Conservation (phyloP, 2,888 invertebrate species). For the Luperina nickerlii region DNA sequence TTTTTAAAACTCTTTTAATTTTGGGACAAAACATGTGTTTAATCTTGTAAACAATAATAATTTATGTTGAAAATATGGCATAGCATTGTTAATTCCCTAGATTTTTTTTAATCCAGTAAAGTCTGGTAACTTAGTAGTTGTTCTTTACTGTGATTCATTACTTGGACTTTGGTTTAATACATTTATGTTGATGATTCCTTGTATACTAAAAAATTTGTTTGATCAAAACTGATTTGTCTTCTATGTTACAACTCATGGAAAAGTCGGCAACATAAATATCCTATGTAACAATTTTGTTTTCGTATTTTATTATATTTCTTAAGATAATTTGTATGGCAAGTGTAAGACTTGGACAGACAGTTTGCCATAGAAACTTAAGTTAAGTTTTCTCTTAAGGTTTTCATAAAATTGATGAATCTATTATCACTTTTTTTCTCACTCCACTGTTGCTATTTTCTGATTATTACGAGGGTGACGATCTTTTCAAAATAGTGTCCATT, state of each 20-base stretch:
- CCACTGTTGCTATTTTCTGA: not conserved
- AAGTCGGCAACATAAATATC: not conserved
- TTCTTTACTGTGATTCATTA: conserved; percentile 31
- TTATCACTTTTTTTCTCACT: not conserved
- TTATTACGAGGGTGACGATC: no score
- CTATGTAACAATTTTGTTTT: not conserved
- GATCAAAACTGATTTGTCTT: not conserved
- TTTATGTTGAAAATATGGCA: not conserved
- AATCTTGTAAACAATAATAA: not conserved
- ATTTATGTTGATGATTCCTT: conserved; percentile 4
- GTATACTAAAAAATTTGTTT: not conserved
- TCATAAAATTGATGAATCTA: no score
- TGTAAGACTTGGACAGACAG: no score
- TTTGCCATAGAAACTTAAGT: not conserved
- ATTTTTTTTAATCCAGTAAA: not conserved
- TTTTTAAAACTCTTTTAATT: conserved; percentile 4
- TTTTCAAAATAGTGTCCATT: no score
- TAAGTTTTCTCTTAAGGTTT: not conserved
- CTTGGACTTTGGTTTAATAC: conserved; percentile 17
- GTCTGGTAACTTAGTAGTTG: not conserved
- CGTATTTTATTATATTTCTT: not conserved
- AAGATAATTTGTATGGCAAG: not conserved
- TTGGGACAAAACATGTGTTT: not conserved
- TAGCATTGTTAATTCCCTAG: not conserved
- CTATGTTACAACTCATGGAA: not conserved